phyloP scores from a whole-genome alignment of 1,140 invertebrate species.

The Euwallacea fornicatus region DNA sequence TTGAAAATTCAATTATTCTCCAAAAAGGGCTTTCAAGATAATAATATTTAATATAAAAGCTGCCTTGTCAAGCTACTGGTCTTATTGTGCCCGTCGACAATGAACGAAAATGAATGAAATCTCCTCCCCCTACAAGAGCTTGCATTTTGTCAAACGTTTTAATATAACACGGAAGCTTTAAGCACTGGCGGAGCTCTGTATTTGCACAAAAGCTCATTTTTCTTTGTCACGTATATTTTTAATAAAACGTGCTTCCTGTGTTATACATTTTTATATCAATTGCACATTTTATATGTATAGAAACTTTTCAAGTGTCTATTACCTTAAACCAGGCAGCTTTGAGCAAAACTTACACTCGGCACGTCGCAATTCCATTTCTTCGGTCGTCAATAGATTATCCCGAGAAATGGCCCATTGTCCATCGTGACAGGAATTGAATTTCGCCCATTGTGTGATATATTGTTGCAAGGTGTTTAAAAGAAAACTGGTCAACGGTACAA shows the following conservation, averaged over 20 bases:
- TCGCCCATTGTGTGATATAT: constrained; percentile 25
- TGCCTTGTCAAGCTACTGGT: constrained; percentile 28
- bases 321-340: no score
- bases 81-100: constrained; percentile 24
- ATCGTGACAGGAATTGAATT: constrained; percentile 21
- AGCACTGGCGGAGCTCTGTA: constrained; percentile 13
- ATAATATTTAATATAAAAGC: constrained; percentile 35
- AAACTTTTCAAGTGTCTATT: no score
- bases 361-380: constrained; percentile 4
- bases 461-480: constrained; percentile 27
- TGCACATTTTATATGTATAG: no score
- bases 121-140: constrained; percentile 15
- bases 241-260: constrained; percentile 8
- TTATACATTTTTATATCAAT: neutral
- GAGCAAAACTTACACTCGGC: neutral
- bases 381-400: constrained; percentile 25
- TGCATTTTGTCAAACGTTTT: constrained; percentile 35
- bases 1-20: constrained; percentile 11
- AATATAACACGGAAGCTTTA: constrained; percentile 33
- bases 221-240: constrained; percentile 25
- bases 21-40: constrained; percentile 18
- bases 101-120: constrained; percentile 28
- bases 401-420: constrained; percentile 20
- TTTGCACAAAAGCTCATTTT: constrained; percentile 26
- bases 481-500: constrained; percentile 24